Evolutionary conservation across 2,113 vertebrate species (phyloP).

Genomic region (Oncorhynchus nerka): DNA sequence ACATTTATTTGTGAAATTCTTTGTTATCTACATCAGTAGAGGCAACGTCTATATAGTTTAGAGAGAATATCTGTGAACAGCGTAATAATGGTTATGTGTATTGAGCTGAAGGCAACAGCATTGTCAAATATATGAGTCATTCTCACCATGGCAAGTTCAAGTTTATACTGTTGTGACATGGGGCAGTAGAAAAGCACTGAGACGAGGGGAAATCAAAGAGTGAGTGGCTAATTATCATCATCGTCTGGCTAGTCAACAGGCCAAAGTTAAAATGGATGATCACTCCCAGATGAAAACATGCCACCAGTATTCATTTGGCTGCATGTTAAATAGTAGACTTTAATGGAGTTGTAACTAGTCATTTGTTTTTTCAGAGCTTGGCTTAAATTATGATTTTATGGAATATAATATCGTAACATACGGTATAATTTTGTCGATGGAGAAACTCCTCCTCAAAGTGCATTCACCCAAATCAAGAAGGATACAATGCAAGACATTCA

Average conservation of each 20-base stretch:
- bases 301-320: slow-evolving; percentile 22
- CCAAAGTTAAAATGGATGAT: slow-evolving; percentile 20
- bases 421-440: not conserved
- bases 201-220: not conserved
- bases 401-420: not conserved
- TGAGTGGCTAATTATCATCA: slow-evolving; percentile 27
- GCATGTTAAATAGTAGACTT: slow-evolving; percentile 25
- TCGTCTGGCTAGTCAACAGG: not conserved
- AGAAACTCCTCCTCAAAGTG: not conserved
- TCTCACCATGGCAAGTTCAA: slow-evolving; percentile 8
- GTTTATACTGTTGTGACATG: slow-evolving; percentile 28
- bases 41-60: not conserved
- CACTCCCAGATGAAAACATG: slow-evolving; percentile 40
- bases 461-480: not conserved
- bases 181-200: too few relatives aligned
- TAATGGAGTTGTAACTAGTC: slow-evolving; percentile 18
- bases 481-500: not conserved
- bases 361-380: slow-evolving; percentile 9
- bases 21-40: not conserved
- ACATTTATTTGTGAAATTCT: not conserved
- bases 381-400: slow-evolving; percentile 3
- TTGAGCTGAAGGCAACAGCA: not conserved
- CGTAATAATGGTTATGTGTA: not conserved
- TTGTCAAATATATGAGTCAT: slow-evolving; percentile 6
- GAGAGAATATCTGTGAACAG: slow-evolving; percentile 23